phyloP scores from a whole-genome alignment of 2,113 vertebrate genomes.

The Amazona guildingii region DNA sequence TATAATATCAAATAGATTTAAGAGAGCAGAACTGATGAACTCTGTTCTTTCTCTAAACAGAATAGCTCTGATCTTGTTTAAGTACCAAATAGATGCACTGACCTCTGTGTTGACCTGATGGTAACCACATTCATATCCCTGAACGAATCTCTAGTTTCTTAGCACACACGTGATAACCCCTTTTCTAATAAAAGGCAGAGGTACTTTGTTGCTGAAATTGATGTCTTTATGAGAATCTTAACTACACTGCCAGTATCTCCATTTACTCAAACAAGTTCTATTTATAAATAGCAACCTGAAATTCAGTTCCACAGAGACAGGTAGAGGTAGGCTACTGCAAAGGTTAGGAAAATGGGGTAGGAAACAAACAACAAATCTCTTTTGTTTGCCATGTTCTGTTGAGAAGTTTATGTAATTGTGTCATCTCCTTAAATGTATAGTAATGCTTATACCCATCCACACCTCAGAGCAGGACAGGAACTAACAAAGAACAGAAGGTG shows the following conservation, averaged over 20 bases:
- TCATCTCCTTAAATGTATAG: not conserved
- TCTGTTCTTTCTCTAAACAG: not conserved
- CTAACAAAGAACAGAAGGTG: not conserved
- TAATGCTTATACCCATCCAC: accelerated
- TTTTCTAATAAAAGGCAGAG: not conserved
- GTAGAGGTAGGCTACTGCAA: not conserved
- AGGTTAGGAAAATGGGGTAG: not conserved
- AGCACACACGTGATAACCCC: not conserved
- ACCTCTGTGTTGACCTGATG: not conserved
- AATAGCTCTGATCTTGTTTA: not conserved
- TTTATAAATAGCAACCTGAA: not conserved
- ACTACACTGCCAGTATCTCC: not conserved
- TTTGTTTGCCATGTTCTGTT: not conserved
- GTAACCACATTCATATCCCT: not conserved
- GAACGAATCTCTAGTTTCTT: not conserved
- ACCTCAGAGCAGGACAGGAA: not conserved
- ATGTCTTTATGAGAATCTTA: not conserved
- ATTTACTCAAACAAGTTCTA: not conserved
- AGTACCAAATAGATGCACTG: not conserved
- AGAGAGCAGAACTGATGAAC: not conserved
- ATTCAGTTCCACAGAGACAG: not conserved
- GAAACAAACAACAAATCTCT: accelerated
- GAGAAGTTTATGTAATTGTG: not conserved
- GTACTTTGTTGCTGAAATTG: not conserved
- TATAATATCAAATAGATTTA: not conserved